These are phyloP conservation scores for Etheostoma cragini DNA, from an alignment of 2,113 vertebrate genomes.

Conservation along the genomic window DNA sequence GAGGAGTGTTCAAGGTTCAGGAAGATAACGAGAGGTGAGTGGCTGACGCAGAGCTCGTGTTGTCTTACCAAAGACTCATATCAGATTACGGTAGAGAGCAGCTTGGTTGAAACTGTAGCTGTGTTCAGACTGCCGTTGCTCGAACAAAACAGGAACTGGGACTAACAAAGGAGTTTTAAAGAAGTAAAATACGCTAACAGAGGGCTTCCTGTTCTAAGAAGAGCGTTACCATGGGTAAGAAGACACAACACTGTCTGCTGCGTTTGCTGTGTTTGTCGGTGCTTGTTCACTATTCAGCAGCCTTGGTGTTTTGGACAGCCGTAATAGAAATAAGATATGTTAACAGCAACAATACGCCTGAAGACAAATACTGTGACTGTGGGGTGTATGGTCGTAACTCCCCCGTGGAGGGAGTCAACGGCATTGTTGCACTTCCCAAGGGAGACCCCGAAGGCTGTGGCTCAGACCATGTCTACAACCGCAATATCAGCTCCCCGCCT, in stretches of 20 bases:
- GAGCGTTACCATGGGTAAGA: conserved; percentile 68
- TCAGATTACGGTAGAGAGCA: conserved; percentile 79
- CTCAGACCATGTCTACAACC: conserved; percentile 49
- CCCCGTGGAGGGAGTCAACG: conserved; percentile 32
- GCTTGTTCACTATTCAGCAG: conserved; percentile 55
- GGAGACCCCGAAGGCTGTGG: conserved; percentile 74
- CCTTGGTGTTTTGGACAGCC: conserved; percentile 76
- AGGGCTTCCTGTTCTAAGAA: conserved; percentile 55
- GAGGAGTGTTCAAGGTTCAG: conserved; percentile 84
- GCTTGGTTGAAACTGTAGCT: conserved; percentile 68
- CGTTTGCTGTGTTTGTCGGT: conserved; percentile 69
- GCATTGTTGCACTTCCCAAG: conserved; percentile 65
- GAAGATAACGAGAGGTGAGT: conserved; percentile 82
- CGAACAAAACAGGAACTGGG: conserved; percentile 58
- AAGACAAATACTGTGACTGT: conserved; percentile 72
- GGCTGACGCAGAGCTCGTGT: conserved; percentile 81
- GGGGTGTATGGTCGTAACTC: conserved; percentile 75
- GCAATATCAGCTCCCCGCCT: not conserved
- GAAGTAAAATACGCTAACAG: conserved; percentile 37
- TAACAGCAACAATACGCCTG: conserved; percentile 55
- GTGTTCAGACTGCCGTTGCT: conserved; percentile 40
- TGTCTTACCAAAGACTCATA: conserved; percentile 76
- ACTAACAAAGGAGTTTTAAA: conserved; percentile 48
- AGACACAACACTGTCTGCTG: conserved; percentile 57
- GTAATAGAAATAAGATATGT: conserved; percentile 64